A percentile compares a stretch with the other conserved stretches of the same genome.
These are phyloP conservation scores for Ailuropoda melanoleuca DNA, from an alignment of 2,113 vertebrate genomes.

Conservation along the genomic window DNA sequence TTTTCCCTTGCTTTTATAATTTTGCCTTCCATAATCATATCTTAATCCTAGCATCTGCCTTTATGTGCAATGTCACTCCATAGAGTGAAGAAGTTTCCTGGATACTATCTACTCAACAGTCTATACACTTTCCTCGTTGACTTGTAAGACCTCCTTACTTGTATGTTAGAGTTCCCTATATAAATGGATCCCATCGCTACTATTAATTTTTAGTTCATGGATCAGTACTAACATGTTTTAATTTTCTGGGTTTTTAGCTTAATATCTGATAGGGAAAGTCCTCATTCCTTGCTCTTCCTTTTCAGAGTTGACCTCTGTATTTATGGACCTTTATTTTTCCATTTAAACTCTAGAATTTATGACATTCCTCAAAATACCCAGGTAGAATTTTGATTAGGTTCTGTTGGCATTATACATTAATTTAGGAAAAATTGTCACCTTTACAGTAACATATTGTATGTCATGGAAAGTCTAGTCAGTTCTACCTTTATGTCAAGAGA, in stretches of 20 bases:
- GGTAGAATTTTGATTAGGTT: not conserved
- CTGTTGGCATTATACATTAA: not conserved
- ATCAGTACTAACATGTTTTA: not conserved
- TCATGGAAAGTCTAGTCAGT: not conserved
- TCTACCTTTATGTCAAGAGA: not conserved
- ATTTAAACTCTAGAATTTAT: not conserved
- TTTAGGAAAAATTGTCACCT: not conserved
- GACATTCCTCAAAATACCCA: not conserved
- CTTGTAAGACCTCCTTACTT: not conserved
- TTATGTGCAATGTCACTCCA: not conserved
- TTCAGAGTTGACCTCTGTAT: not conserved
- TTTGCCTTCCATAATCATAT: not conserved
- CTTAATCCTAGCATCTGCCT: not conserved
- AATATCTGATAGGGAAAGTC: not conserved
- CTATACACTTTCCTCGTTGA: not conserved
- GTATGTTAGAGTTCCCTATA: not conserved
- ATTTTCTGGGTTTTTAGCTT: not conserved
- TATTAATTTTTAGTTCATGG: not conserved
- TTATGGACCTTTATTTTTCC: conserved; percentile 1
- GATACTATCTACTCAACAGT: not conserved
- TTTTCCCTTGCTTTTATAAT: not conserved
- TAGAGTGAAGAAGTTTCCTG: not conserved
- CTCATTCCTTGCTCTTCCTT: not conserved
- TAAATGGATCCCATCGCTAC: not conserved
- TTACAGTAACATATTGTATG: not conserved